phyloP scores from a whole-genome alignment of 2,888 invertebrate genomes.

The Drosophila peninsularis region DNA sequence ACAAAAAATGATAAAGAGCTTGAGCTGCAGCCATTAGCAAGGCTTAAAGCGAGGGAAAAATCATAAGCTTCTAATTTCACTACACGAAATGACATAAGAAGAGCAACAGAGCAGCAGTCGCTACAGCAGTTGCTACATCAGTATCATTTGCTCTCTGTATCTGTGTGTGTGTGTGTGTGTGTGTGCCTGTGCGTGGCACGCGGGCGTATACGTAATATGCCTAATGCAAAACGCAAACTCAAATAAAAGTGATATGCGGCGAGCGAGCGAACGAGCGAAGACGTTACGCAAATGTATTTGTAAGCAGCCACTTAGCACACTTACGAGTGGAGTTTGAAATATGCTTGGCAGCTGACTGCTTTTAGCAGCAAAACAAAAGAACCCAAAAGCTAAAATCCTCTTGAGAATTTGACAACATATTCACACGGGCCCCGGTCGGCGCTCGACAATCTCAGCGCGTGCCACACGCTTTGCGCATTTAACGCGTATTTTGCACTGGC shows the following conservation, averaged over 20 bases:
- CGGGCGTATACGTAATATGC: conserved; percentile 74
- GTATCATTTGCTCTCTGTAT: background rate
- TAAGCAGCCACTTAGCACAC: conserved; percentile 80
- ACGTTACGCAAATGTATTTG: conserved; percentile 71
- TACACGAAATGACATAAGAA: conserved; percentile 13
- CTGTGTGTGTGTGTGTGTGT: conserved; percentile 4
- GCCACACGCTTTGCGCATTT: conserved; percentile 79
- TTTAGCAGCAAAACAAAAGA: conserved; percentile 47
- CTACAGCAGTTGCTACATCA: background rate
- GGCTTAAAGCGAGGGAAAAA: conserved; percentile 64
- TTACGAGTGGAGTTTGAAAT: conserved; percentile 75
- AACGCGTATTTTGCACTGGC: conserved; percentile 75
- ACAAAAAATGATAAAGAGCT: conserved; percentile 34
- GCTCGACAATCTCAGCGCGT: conserved; percentile 72
- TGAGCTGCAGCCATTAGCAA: conserved; percentile 68
- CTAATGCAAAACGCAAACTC: conserved; percentile 80
- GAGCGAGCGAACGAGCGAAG: conserved; percentile 9
- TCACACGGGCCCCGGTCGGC: conserved; percentile 53
- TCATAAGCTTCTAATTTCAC: conserved; percentile 75
- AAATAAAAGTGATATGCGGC: conserved; percentile 74
- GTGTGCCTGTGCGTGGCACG: conserved; percentile 29
- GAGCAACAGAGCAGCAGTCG: conserved; percentile 2
- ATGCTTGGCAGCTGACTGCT: conserved; percentile 72
- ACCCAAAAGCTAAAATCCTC: conserved; percentile 63
- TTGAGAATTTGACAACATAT: conserved; percentile 80